Base-by-base conservation (phyloP, 2,888 invertebrate species). In the Aphidius colemani region DNA sequence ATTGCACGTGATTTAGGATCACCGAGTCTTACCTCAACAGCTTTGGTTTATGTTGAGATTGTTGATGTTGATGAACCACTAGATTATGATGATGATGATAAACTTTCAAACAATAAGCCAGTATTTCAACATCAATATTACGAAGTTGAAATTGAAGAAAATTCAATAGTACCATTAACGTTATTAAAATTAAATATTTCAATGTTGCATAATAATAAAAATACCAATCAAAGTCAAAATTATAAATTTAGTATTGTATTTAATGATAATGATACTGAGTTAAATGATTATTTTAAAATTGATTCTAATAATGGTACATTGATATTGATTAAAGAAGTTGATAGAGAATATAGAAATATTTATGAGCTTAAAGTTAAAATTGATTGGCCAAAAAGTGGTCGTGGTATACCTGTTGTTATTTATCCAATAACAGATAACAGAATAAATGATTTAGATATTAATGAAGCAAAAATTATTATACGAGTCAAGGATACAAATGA, bases 1-100 rank as follows among this genome's bases (percentile, higher is more conserved):
- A 86, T 93, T 2, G 94, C 94, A 0, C 92, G 93, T 1, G 95
- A 95, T 83, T 85, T 94, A 61, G 95, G 95, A 0, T 91, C 89
- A 48, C 94, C 95, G 0, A 90, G 93, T 72, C 83, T 92, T 4
- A 93, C 91, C 65, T 90, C 94, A 0, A 91, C 91, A 0, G 94
- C 94, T 2, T 78, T 92, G 46, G 82, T 93, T 8, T 83, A 90
- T 59, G 85, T 93, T 7, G 88, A 87, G 53, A 85, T 93, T 0
- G 87, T 89, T 63, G 88, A 91, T 76, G 85, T 90, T 7, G 87
- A 88, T 2, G 89, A 89, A 74, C 84, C 50, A 83, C 84, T 88
- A 39, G 86, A 86, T 0, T 88, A 88, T 72, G 86, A 86, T 61
- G 74, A 88, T 72, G 86, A 86, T 61, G 74, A 83, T 11, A 85